Conservation (phyloP, 2,113 vertebrate genomes). For the Nothoprocta pentlandii region DNA sequence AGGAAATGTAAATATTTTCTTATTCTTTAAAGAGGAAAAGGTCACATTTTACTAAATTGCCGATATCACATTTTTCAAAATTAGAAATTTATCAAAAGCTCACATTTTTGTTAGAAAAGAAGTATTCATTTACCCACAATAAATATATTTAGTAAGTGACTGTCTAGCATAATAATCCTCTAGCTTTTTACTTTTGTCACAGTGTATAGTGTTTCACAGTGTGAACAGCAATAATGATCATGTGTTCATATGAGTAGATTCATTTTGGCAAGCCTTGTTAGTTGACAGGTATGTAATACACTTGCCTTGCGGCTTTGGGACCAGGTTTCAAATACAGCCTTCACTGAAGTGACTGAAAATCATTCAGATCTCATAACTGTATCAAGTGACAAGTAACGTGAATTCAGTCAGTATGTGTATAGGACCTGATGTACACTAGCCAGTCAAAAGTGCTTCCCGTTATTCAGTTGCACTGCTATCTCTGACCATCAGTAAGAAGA, state of each 20-base stretch:
- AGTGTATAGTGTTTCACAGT: slow-evolving; percentile 49
- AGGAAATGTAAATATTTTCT: slow-evolving; percentile 48
- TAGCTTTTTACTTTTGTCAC: slow-evolving; percentile 68
- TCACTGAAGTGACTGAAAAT: slow-evolving; percentile 67
- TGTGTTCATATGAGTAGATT: slow-evolving; percentile 65
- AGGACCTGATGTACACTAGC: slow-evolving; percentile 49
- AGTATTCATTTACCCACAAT: slow-evolving; percentile 62
- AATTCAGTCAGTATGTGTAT: slow-evolving; percentile 30
- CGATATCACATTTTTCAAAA: slow-evolving; percentile 33
- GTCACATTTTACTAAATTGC: slow-evolving; percentile 26
- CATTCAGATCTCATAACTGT: slow-evolving; percentile 68
- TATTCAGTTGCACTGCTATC: slow-evolving; percentile 6
- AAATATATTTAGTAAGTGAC: slow-evolving; percentile 71
- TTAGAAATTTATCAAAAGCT: slow-evolving; percentile 62
- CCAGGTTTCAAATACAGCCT: slow-evolving; percentile 69
- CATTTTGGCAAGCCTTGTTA: slow-evolving; percentile 72
- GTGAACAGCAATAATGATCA: slow-evolving; percentile 65
- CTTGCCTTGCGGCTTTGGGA: slow-evolving; percentile 64
- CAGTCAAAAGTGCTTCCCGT: slow-evolving; percentile 61
- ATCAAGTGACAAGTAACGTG: slow-evolving; percentile 49
- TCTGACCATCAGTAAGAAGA: slow-evolving; percentile 65
- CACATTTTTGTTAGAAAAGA: slow-evolving; percentile 54
- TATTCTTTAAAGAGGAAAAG: slow-evolving; percentile 21
- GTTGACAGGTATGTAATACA: slow-evolving; percentile 64
- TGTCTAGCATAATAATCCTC: slow-evolving; percentile 62